phyloP scores from a whole-genome alignment of 1,140 invertebrate genomes.

The Zaprionus ornatus region DNA sequence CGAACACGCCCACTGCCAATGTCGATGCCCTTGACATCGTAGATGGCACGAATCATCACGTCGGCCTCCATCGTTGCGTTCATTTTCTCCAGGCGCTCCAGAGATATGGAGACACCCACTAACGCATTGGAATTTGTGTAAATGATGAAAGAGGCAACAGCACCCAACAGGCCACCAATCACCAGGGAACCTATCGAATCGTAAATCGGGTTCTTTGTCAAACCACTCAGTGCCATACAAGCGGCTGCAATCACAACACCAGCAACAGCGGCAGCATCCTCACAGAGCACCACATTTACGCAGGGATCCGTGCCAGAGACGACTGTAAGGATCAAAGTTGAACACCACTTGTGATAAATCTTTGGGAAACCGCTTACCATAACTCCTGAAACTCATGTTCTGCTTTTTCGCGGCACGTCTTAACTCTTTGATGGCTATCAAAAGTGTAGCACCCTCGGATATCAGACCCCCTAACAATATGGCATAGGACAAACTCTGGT shows the following conservation, averaged over 20 bases:
- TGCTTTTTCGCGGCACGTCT: slow-evolving; percentile 91
- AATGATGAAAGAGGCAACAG: slow-evolving; percentile 98
- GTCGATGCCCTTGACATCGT: slow-evolving; percentile 99
- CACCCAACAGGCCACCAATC: slow-evolving; percentile 94
- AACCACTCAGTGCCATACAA: slow-evolving; percentile 94
- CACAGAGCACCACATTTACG: slow-evolving; percentile 97
- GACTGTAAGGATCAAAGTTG: slow-evolving; percentile 84
- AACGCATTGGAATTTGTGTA: slow-evolving; percentile 96
- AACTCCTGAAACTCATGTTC: slow-evolving; percentile 91
- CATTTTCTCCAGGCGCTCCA: slow-evolving; percentile 93
- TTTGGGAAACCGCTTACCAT: slow-evolving; percentile 86
- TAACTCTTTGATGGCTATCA: slow-evolving; percentile 95
- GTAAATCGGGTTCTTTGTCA: slow-evolving; percentile 90
- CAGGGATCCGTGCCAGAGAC: slow-evolving; percentile 95
- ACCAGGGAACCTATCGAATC: slow-evolving; percentile 96
- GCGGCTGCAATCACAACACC: slow-evolving; percentile 93
- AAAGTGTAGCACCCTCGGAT: slow-evolving; percentile 95
- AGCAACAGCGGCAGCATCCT: slow-evolving; percentile 97
- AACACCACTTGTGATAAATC: background rate
- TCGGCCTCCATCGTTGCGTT: slow-evolving; percentile 96
- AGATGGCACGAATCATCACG: slow-evolving; percentile 98
- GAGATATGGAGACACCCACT: slow-evolving; percentile 96
- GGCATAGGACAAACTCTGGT: slow-evolving; percentile 93
- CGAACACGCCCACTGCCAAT: slow-evolving; percentile 96
- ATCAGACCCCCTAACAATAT: slow-evolving; percentile 94